Percentiles rank a stretch among this genome's conserved stretches.
phyloP scores from a whole-genome alignment of 2,797 vertebrate species.

The Thunnus albacares region DNA sequence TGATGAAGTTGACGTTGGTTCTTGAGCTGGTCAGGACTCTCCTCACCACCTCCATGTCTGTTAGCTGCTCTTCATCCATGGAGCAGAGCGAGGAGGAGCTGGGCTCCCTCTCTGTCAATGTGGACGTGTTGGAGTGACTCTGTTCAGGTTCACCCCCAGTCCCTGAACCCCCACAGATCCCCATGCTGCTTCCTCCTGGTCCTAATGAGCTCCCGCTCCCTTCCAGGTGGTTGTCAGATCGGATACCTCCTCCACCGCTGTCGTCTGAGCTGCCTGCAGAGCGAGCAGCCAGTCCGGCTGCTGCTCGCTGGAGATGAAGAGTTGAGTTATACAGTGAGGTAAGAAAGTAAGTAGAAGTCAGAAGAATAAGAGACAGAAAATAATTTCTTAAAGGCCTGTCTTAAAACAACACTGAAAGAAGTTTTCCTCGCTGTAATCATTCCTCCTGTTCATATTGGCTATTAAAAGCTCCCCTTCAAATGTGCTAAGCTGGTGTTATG shows the following conservation, averaged over 20 bases:
- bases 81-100: slow-evolving; percentile 99
- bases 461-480: too few relatives aligned
- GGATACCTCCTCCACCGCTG: slow-evolving; percentile 80
- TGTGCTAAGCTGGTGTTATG: background rate
- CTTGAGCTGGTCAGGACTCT: slow-evolving; percentile 95
- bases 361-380: too few relatives aligned
- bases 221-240: slow-evolving; percentile 77
- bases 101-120: slow-evolving; percentile 96
- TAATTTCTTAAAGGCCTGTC: too few relatives aligned
- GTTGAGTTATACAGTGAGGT: background rate
- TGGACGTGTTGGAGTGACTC: slow-evolving; percentile 98
- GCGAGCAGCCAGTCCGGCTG: slow-evolving; percentile 93
- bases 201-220: slow-evolving; percentile 58
- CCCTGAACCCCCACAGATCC: slow-evolving; percentile 87
- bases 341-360: background rate
- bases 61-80: slow-evolving; percentile 97
- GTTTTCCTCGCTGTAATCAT: too few relatives aligned
- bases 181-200: slow-evolving; percentile 74
- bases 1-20: slow-evolving; percentile 98
- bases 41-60: slow-evolving; percentile 90
- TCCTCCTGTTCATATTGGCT: too few relatives aligned
- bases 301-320: slow-evolving; percentile 89
- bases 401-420: too few relatives aligned
- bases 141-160: slow-evolving; percentile 90
- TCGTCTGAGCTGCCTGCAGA: slow-evolving; percentile 81